A percentile compares a stretch with the other conserved stretches of the same genome.
Conservation (phyloP, 2,113 vertebrate species). For the Excalfactoria chinensis region DNA sequence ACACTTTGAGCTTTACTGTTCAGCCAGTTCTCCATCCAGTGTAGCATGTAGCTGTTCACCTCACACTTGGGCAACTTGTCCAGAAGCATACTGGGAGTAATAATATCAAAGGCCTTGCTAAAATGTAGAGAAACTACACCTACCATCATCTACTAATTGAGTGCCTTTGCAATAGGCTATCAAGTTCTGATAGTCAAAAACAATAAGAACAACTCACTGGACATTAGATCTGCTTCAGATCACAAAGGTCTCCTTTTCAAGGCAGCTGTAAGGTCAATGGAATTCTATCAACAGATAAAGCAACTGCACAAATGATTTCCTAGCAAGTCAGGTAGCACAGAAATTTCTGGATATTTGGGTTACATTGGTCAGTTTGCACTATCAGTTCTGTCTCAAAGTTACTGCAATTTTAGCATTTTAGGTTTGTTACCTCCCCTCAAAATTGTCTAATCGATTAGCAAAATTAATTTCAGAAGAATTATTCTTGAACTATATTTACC, state of each 20-base stretch:
- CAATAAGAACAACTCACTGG: neutral
- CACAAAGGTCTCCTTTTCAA: neutral
- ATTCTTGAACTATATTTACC: constrained; percentile 1
- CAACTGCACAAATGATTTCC: neutral
- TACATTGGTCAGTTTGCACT: neutral
- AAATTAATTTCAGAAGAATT: constrained; percentile 12
- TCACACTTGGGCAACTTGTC: neutral
- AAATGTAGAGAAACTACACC: neutral
- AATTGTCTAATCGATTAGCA: neutral
- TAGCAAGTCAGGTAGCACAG: neutral
- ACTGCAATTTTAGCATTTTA: neutral
- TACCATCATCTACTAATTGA: neutral
- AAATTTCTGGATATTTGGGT: constrained; percentile 20
- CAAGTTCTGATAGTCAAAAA: neutral
- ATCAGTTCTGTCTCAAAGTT: neutral
- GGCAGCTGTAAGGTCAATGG: neutral
- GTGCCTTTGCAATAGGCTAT: neutral
- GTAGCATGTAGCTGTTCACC: neutral
- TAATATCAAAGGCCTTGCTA: neutral
- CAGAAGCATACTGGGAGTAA: neutral
- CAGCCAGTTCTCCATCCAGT: neutral
- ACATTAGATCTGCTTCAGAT: neutral
- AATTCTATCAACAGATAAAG: neutral
- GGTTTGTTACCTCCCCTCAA: neutral
- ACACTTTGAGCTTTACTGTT: neutral